Percentiles rank a stretch among this genome's conserved stretches.
Conservation (phyloP, 2,113 vertebrate species). For the Channa maculata region DNA sequence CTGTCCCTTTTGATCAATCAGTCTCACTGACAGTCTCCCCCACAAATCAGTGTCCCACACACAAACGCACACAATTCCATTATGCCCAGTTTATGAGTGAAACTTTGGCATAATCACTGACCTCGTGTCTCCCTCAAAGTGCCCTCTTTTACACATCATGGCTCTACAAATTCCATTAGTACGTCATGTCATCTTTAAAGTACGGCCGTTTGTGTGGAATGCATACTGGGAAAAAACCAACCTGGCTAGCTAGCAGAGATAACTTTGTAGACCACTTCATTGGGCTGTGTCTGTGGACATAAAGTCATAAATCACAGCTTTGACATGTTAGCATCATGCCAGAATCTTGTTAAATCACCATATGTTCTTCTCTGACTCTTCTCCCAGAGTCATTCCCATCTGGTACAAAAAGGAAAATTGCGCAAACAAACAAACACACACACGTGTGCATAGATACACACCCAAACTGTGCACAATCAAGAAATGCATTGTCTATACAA, state of each 20-base stretch:
- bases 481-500: not conserved
- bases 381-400: slow-evolving; percentile 63
- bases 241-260: not conserved
- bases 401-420: slow-evolving; percentile 41
- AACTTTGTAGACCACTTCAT: slow-evolving; percentile 1
- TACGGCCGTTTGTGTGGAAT: not conserved
- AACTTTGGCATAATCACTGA: slow-evolving; percentile 11
- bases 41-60: slow-evolving; percentile 29
- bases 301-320: slow-evolving; percentile 72
- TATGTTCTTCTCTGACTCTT: slow-evolving; percentile 57
- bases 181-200: not conserved
- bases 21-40: slow-evolving; percentile 18
- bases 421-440: slow-evolving; percentile 21
- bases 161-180: not conserved
- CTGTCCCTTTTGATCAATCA: slow-evolving; percentile 48
- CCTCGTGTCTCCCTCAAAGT: not conserved
- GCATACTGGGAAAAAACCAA: too few relatives aligned
- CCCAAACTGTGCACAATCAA: not conserved
- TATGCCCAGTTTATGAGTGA: slow-evolving; percentile 6
- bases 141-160: not conserved
- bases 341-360: slow-evolving; percentile 72
- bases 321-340: slow-evolving; percentile 67
- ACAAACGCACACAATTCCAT: slow-evolving; percentile 27
- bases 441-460: slow-evolving; percentile 9
- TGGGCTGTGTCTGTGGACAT: slow-evolving; percentile 33